Conservation (phyloP, 1,140 invertebrate genomes). For the Euura saliciscinereae region DNA sequence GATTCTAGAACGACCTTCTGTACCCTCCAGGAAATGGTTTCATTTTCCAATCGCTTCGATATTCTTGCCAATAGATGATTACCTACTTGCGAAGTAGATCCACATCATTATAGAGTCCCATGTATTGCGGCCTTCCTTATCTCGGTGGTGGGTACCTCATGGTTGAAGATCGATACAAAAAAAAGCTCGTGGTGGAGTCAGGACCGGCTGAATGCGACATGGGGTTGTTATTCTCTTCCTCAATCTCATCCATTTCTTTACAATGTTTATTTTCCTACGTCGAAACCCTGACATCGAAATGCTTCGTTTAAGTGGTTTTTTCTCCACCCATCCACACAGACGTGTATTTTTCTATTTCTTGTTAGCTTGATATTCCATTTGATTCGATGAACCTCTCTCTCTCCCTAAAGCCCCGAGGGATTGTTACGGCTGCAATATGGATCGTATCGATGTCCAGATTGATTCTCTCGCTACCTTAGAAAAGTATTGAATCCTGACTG, state of each 20-base stretch:
- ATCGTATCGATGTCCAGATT: no score
- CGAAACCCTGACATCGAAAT: background rate
- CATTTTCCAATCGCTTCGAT: no score
- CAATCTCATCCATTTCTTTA: background rate
- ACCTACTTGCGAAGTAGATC: background rate
- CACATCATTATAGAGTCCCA: no score
- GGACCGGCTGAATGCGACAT: background rate
- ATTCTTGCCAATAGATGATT: background rate
- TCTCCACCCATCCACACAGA: background rate
- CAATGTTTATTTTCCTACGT: background rate
- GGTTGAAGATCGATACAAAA: background rate
- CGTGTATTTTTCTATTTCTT: background rate
- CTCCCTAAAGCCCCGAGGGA: no score
- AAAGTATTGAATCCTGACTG: no score
- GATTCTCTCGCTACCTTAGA: no score
- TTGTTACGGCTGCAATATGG: no score
- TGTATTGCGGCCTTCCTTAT: no score
- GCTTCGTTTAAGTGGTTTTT: conserved; percentile 2
- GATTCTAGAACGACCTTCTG: background rate
- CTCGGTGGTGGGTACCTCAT: background rate
- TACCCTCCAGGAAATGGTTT: no score
- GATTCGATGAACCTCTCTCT: no score
- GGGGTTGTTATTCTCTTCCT: background rate
- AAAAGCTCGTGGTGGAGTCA: background rate
- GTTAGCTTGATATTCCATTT: no score